Base-by-base conservation (phyloP, 1,140 invertebrate genomes). In the Alviniconcha marisindica region DNA sequence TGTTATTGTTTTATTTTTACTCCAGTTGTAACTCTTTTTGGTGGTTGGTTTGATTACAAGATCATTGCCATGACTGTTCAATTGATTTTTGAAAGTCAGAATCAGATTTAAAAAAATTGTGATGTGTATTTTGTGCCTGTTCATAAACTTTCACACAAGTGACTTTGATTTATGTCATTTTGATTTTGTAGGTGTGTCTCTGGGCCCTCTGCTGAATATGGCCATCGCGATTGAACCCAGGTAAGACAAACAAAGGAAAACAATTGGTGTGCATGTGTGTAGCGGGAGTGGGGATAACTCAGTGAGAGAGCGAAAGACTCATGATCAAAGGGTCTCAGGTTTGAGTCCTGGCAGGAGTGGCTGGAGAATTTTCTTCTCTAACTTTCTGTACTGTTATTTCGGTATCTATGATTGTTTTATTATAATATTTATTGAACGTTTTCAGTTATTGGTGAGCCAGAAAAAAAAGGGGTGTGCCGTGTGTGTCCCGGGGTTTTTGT, bases 191-290 rank as follows among this genome's bases (percentile, higher is more conserved):
- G 88, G 91, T 81, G 81, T 93, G 81, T 89, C 88, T 40, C 88
- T 93, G n/a, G 92, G 92, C 15, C 92, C 92, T 24, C 82, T 93
- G 14, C 77, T 91, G 73, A 87, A 90, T 54, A 76, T 84, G 51
- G 89, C 87, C 48, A 89, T 91, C 60, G 21, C 44, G 1, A 83
- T 92, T 85, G 87, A 92, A 60, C 91, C 91, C 51, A 90, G 89
- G 91, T 91, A 80, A 60, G 80, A 84, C n/a, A 40, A 71, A 40
- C 24, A 60, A 60, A 5, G 4, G n/a, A 60, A 4, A 24, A 60
- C n/a, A 60, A 14, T 60, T 60, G n/a, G n/a, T n/a, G n/a, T n/a
- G n/a, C n/a, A n/a, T n/a, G n/a, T n/a, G n/a, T n/a, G n/a, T n/a
- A n/a, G n/a, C n/a, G n/a, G n/a, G n/a, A n/a, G n/a, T n/a, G n/a